phyloP scores from a whole-genome alignment of 2,888 invertebrate genomes.

The Hemicrepidius hirtus region DNA sequence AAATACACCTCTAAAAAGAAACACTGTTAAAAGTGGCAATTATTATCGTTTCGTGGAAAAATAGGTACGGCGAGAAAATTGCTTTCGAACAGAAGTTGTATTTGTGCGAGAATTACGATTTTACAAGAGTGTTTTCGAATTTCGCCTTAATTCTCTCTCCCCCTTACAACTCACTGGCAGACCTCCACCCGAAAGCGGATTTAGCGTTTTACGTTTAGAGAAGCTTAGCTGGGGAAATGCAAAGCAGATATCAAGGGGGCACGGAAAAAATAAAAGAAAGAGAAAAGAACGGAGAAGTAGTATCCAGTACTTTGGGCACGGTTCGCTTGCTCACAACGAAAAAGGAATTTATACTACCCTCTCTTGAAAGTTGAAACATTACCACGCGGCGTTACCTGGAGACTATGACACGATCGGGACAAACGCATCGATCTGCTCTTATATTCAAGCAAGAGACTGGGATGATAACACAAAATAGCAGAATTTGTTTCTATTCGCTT shows the following conservation, averaged over 20 bases:
- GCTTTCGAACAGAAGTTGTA: slow-evolving; percentile 36
- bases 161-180: slow-evolving; percentile 34
- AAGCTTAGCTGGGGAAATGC: slow-evolving; percentile 60
- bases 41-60: slow-evolving; percentile 29
- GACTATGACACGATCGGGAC: slow-evolving; percentile 18
- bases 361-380: slow-evolving; percentile 8
- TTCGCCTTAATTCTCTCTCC: slow-evolving; percentile 50
- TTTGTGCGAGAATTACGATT: slow-evolving; percentile 29
- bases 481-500: too few relatives aligned
- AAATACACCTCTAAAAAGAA: too few relatives aligned
- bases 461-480: too few relatives aligned
- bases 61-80: slow-evolving; percentile 39
- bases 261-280: slow-evolving; percentile 50
- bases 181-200: slow-evolving; percentile 60
- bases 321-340: slow-evolving; percentile 18
- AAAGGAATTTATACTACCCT: slow-evolving; percentile 14
- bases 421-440: slow-evolving; percentile 19
- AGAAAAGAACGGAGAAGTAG: slow-evolving; percentile 14
- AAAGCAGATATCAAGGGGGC: slow-evolving; percentile 59
- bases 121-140: slow-evolving; percentile 42
- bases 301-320: slow-evolving; percentile 25
- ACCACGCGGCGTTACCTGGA: slow-evolving; percentile 21
- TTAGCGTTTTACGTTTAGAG: slow-evolving; percentile 60
- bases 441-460: neutral
- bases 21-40: slow-evolving; percentile 39